These are phyloP conservation scores for Pempheris klunzingeri DNA, from an alignment of 2,797 vertebrate species.

Conservation along the genomic window DNA sequence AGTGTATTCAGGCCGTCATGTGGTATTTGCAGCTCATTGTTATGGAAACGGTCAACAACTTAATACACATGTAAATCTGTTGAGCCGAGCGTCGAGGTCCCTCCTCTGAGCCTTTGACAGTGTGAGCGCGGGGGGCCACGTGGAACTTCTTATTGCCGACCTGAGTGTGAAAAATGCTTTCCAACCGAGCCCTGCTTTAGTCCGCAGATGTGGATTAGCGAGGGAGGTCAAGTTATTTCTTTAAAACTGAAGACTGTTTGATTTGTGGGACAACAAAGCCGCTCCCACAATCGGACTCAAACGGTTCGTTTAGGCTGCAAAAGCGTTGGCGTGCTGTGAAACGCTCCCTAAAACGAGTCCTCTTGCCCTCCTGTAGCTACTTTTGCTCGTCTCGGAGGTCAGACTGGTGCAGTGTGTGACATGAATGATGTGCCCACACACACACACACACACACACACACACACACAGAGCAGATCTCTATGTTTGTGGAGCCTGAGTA, in stretches of 20 bases:
- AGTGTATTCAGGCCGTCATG: not conserved
- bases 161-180: constrained; percentile 54
- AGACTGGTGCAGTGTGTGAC: constrained; percentile 11
- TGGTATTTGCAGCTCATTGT: not conserved
- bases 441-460: not conserved
- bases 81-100: constrained; percentile 2
- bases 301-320: not conserved
- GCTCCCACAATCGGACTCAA: not conserved
- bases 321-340: not conserved
- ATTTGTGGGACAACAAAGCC: constrained; percentile 14
- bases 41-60: not conserved
- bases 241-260: constrained; percentile 24
- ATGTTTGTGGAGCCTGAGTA: constrained; percentile 44
- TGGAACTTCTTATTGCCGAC: constrained; percentile 29
- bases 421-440: constrained; percentile 12
- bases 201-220: constrained; percentile 29
- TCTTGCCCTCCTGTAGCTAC: constrained; percentile 15
- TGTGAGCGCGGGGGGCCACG: not conserved
- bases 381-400: constrained; percentile 28
- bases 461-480: constrained; percentile 12
- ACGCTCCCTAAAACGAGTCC: not conserved
- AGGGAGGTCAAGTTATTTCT: constrained; percentile 23
- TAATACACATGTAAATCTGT: constrained; percentile 24
- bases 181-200: constrained; percentile 29
- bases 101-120: constrained; percentile 28